phyloP scores from a whole-genome alignment of 2,797 vertebrate genomes.

The Notamacropus eugenii region DNA sequence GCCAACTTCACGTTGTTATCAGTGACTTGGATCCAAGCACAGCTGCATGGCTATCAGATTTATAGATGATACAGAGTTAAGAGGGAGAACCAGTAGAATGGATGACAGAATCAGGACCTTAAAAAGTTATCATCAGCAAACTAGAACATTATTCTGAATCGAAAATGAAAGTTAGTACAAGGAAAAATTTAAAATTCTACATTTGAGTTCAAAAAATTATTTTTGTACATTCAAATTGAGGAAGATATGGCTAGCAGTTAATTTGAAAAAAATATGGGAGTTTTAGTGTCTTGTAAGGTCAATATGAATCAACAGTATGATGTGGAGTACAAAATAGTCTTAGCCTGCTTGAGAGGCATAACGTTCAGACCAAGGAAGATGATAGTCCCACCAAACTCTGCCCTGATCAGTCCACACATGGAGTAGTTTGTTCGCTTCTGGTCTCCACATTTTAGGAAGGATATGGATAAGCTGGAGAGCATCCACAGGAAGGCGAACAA shows the following conservation, averaged over 20 bases:
- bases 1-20: not conserved
- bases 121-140: not conserved
- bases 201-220: not conserved
- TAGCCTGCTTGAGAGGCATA: not conserved
- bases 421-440: not conserved
- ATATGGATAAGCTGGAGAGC: not conserved
- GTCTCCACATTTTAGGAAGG: not conserved
- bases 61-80: not conserved
- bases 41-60: not conserved
- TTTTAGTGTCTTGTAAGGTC: not conserved
- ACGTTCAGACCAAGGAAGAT: not conserved
- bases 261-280: not conserved
- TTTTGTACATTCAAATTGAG: not conserved
- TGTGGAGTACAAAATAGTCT: not conserved
- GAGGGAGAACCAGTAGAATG: not conserved
- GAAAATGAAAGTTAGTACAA: not conserved
- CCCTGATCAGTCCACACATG: not conserved
- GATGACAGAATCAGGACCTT: not conserved
- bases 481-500: not conserved
- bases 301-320: not conserved
- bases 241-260: not conserved
- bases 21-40: not conserved
- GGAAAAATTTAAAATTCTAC: not conserved
- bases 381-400: not conserved
- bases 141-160: not conserved